Evolutionary conservation across 2,888 invertebrate genomes (phyloP), one percentile per base, ranked within the genome.

Genomic region (Ophion ellenae): DNA sequence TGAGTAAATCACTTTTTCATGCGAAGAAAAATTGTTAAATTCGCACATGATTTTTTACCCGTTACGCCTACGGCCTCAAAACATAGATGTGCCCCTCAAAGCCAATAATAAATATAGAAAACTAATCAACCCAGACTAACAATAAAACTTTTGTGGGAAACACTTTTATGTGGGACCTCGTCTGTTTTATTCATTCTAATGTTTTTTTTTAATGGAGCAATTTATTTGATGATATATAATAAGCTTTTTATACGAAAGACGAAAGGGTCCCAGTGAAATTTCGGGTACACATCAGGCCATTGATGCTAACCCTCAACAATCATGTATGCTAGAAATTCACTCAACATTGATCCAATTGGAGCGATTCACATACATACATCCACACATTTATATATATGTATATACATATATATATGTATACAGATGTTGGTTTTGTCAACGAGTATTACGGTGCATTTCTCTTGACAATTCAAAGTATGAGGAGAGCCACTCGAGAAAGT

Each of bases 301-400:
- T 28, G 64, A 66, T 67, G 36, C 61, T 59, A 53, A 24, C 63
- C 73, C n/a, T 77, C 59, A 79, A 20, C 67, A 20, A 64, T 78
- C 20, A 69, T 45, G 57, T 40, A 40, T 66, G 57, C 63, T 40
- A 45, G 63, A 80, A 86, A 53, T 80, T 83, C 57, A 45, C 28
- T 76, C 80, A 83, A 86, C 77, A 80, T 69, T 59, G 73, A 79
- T 79, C 75, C 59, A 53, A 79, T 59, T 64, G 66, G 57, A 70
- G 40, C 32, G 40, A 14, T 2, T 9, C n/a, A 11, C 11, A 28
- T 40, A 53, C 53, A 66, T 47, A 53, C 24, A 71, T 71, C 57
- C 14, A 24, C 14, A 24, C 20, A 24, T 28, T 2, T n/a, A 63
- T 36, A 53, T 75, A 64, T 47, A 64, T 57, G n/a, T 36, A 47